Percentiles rank a stretch among this genome's conserved stretches.
These are phyloP conservation scores for Cryptophagus acutangulus DNA, from an alignment of 2,888 invertebrate species.

Conservation along the genomic window DNA sequence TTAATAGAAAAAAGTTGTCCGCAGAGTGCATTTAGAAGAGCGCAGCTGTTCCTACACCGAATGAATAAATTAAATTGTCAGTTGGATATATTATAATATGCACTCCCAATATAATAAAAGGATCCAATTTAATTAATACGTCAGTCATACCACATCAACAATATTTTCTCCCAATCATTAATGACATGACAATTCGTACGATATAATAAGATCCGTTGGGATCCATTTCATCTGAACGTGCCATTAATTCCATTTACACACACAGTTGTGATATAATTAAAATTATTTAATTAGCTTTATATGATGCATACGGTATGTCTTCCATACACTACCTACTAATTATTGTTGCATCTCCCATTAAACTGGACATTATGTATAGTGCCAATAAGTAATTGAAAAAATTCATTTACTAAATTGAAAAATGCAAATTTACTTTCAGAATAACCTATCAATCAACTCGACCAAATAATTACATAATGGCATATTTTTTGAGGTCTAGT, in stretches of 20 bases:
- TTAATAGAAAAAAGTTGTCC: constrained; percentile 4
- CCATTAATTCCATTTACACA: constrained; percentile 1
- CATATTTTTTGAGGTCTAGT: too few relatives aligned
- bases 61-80: constrained; percentile 10
- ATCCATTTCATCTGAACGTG: too few relatives aligned
- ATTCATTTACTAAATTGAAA: too few relatives aligned
- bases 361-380: too few relatives aligned
- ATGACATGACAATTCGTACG: not conserved
- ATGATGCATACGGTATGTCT: too few relatives aligned
- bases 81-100: not conserved
- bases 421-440: too few relatives aligned
- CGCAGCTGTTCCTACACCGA: constrained; percentile 7
- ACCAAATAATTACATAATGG: too few relatives aligned
- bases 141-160: constrained; percentile 1
- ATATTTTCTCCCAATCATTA: constrained; percentile 1
- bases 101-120: not conserved
- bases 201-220: not conserved
- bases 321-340: too few relatives aligned
- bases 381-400: too few relatives aligned
- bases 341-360: too few relatives aligned
- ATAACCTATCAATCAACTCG: too few relatives aligned
- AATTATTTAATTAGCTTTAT: not conserved
- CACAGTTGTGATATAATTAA: not conserved
- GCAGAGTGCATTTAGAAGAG: too few relatives aligned
- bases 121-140: constrained; percentile 7